A percentile compares a stretch with the other conserved stretches of the same genome.
These are phyloP conservation scores for Myoxocephalus aenaeus DNA, from an alignment of 2,797 vertebrate genomes.

Conservation along the genomic window DNA sequence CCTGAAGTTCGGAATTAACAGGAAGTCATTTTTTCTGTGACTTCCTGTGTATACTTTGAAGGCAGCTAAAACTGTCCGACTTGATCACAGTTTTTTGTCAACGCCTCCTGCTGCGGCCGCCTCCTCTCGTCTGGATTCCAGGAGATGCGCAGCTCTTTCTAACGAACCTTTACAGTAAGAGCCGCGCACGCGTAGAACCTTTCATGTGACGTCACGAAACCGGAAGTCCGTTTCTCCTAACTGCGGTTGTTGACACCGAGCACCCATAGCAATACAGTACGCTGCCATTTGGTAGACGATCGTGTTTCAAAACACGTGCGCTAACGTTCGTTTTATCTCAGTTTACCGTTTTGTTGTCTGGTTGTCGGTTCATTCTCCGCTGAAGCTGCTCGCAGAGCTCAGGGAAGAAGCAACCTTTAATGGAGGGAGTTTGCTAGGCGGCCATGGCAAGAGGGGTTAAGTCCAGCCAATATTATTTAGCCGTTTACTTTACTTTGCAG, in stretches of 20 bases:
- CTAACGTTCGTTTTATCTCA: background rate
- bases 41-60: no score
- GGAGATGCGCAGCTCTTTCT: no score
- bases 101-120: no score
- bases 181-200: background rate
- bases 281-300: background rate
- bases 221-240: conserved; percentile 54
- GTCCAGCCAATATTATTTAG: background rate
- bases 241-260: conserved; percentile 70
- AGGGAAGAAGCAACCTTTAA: conserved; percentile 30
- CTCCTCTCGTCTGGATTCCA: no score
- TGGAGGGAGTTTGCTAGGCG: conserved; percentile 35
- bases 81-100: no score
- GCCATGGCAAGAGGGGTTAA: conserved; percentile 37
- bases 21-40: no score
- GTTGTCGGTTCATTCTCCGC: background rate
- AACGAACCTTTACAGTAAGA: no score
- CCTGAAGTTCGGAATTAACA: no score
- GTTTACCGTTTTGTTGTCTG: background rate
- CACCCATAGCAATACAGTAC: background rate
- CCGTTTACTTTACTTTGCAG: background rate
- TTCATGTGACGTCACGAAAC: conserved; percentile 57
- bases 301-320: background rate
- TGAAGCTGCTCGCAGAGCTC: conserved; percentile 34
- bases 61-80: no score